Base-by-base conservation (phyloP, 2,888 invertebrate genomes). In the Pardosa pseudoannulata region DNA sequence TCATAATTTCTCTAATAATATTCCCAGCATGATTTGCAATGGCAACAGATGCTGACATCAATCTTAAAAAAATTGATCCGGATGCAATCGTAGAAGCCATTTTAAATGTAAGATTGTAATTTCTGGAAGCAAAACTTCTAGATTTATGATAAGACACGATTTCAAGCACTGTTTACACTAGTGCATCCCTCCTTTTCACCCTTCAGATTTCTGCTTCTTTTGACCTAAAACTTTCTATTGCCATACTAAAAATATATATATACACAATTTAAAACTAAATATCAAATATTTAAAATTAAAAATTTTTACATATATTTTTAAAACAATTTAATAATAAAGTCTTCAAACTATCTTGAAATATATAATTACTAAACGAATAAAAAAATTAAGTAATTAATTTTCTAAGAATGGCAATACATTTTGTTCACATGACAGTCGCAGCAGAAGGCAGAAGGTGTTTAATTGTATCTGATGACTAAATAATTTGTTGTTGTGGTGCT, bases 1-100 rank as follows among this genome's bases (percentile, higher is more conserved):
- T 95, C 94, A 98, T 95, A 65, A 98, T 94, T 93, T 98, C 97
- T 89, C 97, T 93, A 71, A 98, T 96, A 87, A 98, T 97, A 92
- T 94, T 94, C 0, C 97, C 98, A 88, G 98, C 97, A 90, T 95
- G 94, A 89, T 94, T 94, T 0, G 97, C 96, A 32, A 95, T 95
- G 64, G 94, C 94, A 31, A 96, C 95, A 32, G 96, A 89, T 13
- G 89, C 88, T 1, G 89, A 89, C 65, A 89, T 62, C n/a, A 89
- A 73, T 19, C 88, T 67, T 1, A 89, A 3, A 50, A 89, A 75
- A 6, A 89, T 23, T 7, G 89, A 82, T 19, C 72, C 50, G 31
- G 64, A 72, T 3, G 88, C 75, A 67, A 67, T n/a, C 11, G 31
- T 16, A 19, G 32, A 32, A 36, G 67, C 67, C 67, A 67, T 67